Evolutionary conservation across 1,140 invertebrate genomes (phyloP), one percentile per base, ranked within the genome.

Genomic region (Brachionus paranguensis): DNA sequence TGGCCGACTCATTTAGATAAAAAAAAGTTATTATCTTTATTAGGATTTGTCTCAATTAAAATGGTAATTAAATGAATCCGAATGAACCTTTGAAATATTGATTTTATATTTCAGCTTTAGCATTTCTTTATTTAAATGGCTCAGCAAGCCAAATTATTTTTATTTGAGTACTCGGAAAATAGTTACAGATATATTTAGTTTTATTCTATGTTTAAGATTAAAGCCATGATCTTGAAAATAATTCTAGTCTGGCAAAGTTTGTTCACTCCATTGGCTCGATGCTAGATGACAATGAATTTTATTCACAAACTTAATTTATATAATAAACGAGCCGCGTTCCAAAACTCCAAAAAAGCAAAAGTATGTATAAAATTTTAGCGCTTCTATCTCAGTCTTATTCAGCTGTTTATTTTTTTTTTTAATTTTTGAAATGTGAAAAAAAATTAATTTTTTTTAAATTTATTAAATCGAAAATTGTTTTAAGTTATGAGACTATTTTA

Each of bases 41-140:
- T 72, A 17, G 68, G 68, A 41, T 20, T 72, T 72, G 68, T 41
- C 68, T 72, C 37, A 43, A 72, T 41, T 29, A 70, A 33, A 70
- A 70, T 70, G 60, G 60, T 65, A 65, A 65, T 65, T 68, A 68
- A 41, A 72, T 72, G 68, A 72, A 72, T 72, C 68, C 33, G 33
- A 43, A 72, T 43, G 37, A 72, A 72, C 68, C 68, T 72, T 72
- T 43, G 11, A 72, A 72, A 72, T 72, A 72, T 72, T 72, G 68
- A 72, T 72, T 72, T 72, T 72, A 20, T 17, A 45, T 72, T 20
- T 72, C n/a, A 37, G 27, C 33, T 14, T 33, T n/a, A 29, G 33
- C 29, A 33, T 27, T 70, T 70, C 6, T 70, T 37, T 37, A 17
- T 43, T 14, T 27, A 29, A 14, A 29, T 68, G 64, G 6, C 14